These are phyloP conservation scores for Tonatia bakeri DNA, from an alignment of 2,113 vertebrate species.

Conservation along the genomic window DNA sequence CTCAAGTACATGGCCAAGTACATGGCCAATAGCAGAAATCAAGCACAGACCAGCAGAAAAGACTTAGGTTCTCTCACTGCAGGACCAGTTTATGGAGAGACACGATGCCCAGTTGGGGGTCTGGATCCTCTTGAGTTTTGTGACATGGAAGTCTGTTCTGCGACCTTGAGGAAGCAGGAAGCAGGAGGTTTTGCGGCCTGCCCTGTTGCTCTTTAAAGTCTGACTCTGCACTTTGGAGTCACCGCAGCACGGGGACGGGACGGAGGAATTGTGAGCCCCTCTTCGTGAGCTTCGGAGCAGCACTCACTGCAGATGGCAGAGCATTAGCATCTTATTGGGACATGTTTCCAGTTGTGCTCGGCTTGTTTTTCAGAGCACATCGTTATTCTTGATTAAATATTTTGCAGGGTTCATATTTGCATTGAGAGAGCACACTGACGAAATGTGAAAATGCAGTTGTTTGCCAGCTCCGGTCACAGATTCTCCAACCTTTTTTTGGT, in stretches of 20 bases:
- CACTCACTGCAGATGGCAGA: conserved; percentile 13
- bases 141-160: neutral
- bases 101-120: neutral
- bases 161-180: neutral
- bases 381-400: conserved; percentile 27
- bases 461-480: conserved; percentile 1
- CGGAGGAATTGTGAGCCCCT: neutral
- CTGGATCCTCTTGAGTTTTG: neutral
- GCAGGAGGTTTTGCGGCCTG: neutral
- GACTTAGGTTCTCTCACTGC: neutral
- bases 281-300: neutral
- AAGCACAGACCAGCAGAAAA: neutral
- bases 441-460: neutral
- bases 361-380: conserved; percentile 1
- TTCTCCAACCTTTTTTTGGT: neutral
- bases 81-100: neutral
- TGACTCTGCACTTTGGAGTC: neutral
- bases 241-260: neutral
- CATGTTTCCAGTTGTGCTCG: neutral
- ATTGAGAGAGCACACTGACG: neutral
- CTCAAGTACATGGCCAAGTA: neutral
- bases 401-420: neutral
- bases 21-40: neutral
- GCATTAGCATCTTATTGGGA: conserved; percentile 23
- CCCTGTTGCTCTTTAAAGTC: neutral